Evolutionary conservation across 1,140 invertebrate genomes (phyloP), one percentile per base, ranked within the genome.

Genomic region (Pemphigus obesinymphae): DNA sequence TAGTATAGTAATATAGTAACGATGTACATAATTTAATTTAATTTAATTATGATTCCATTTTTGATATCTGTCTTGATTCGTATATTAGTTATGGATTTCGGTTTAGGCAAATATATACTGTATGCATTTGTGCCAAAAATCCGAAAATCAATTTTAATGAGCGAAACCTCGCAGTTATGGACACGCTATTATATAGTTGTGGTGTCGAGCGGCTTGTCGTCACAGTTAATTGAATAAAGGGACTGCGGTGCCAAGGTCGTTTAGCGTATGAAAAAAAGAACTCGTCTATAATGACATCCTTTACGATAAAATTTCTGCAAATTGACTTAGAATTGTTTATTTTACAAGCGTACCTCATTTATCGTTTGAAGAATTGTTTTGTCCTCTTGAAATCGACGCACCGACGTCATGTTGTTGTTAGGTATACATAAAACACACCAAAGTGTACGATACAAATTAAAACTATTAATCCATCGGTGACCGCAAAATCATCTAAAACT

Each of bases 151-250:
- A 70, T 45, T 29, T 43, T 70, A 45, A 45, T 37, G 13, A 45
- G 11, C 11, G 13, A 45, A 70, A 70, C 23, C 15, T 45, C 11
- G 37, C 7, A 13, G 23, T 70, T 70, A 26, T 43, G 37, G 68
- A 43, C 68, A 26, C 40, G 37, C 3, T 17, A 70, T 40, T 13
- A 70, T n/a, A 23, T 70, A 26, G 43, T 23, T 13, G 37, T 23
- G 37, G 40, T 43, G 68, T 70, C 6, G 40, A 45, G 37, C 68
- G n/a, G 37, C 43, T 17, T 43, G 66, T 43, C 45, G 68, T 70
- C 23, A 45, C 17, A 45, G 13, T 70, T 70, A 70, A 70, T 70
- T 70, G 40, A 70, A 70, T 70, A 45, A 70, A 70, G 68, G 68
- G 68, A 70, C 68, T 45, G 23, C 7, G 68, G 26, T 29, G 45